Evolutionary conservation across 2,888 invertebrate species (phyloP), one percentile per base, ranked within the genome.

Genomic region (Philhelius pedissequus): DNA sequence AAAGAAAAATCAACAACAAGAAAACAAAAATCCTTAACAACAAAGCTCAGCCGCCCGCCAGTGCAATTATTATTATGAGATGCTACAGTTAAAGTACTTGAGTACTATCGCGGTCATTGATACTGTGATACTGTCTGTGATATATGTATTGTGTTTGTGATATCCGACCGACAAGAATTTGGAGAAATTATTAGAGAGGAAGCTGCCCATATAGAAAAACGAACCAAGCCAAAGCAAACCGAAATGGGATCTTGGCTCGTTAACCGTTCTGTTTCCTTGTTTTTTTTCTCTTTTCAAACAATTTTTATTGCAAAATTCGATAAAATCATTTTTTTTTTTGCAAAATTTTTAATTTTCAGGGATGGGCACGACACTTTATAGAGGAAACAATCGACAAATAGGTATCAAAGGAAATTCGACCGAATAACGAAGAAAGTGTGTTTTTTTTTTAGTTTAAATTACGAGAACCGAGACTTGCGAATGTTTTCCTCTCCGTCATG

Each of bases 91-190:
- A 56, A 48, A 50, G 22, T 50, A 56, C 62, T 75, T 50, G 48
- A 50, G 22, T 50, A 56, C 62, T 76, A 76, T 52, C 64, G 81
- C 81, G 81, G 81, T 81, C 81, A 71, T 76, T 81, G 81, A 76
- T 81, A 81, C 81, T 71, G 20, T 15, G 15, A 43, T 54, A 43
- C 43, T 62, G 62, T 69, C 54, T 60, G 60, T 25, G 73, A 52
- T 73, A 40, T 30, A 60, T n/a, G n/a, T n/a, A n/a, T n/a, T n/a
- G n/a, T n/a, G n/a, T n/a, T 32, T 54, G 64, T 40, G 22, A 64
- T 45, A 52, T 48, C 15, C 52, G 50, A 56, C 32, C 62, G 56
- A 40, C 35, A 68, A 50, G 76, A 64, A 76, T 76, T 70, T 75
- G 54, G 60, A 70, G 50, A 58, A 43, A 62, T 62, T n/a, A n/a